Conservation (phyloP, 2,797 vertebrate species). For the Tympanoctomys barrerae region DNA sequence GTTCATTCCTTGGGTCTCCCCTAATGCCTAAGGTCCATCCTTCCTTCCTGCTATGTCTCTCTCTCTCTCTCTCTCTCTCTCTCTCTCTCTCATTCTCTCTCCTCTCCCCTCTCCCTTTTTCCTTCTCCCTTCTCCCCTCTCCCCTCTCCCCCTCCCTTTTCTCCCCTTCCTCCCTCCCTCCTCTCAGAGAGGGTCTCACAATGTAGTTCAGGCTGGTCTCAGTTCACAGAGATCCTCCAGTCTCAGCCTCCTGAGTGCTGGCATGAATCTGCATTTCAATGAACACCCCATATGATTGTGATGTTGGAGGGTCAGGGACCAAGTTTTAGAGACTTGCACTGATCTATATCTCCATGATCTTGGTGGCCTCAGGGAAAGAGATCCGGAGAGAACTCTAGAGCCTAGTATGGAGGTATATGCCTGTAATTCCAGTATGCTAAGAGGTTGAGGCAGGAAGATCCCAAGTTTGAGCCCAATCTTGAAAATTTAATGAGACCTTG, state of each 20-base stretch:
- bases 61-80: no score
- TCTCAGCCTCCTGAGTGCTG: neutral
- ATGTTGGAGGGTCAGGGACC: neutral
- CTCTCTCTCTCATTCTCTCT: no score
- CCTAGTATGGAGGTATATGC: neutral
- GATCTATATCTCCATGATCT: neutral
- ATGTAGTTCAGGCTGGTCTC: neutral
- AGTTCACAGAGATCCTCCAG: neutral
- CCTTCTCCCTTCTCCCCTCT: no score
- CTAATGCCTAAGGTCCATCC: neutral
- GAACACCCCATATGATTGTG: neutral
- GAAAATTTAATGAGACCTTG: neutral
- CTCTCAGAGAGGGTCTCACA: neutral
- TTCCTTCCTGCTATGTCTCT: neutral
- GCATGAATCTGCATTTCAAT: neutral
- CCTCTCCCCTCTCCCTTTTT: no score
- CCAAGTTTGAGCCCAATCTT: neutral
- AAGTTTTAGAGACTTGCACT: neutral
- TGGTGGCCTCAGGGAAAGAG: neutral
- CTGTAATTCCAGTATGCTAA: neutral
- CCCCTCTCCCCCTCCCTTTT: no score
- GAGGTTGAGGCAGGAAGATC: neutral
- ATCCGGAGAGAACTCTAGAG: neutral
- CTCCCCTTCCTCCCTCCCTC: no score
- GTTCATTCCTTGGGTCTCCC: neutral